These are phyloP conservation scores for Dipodomys spectabilis DNA, from an alignment of 2,113 vertebrate genomes.

Conservation along the genomic window DNA sequence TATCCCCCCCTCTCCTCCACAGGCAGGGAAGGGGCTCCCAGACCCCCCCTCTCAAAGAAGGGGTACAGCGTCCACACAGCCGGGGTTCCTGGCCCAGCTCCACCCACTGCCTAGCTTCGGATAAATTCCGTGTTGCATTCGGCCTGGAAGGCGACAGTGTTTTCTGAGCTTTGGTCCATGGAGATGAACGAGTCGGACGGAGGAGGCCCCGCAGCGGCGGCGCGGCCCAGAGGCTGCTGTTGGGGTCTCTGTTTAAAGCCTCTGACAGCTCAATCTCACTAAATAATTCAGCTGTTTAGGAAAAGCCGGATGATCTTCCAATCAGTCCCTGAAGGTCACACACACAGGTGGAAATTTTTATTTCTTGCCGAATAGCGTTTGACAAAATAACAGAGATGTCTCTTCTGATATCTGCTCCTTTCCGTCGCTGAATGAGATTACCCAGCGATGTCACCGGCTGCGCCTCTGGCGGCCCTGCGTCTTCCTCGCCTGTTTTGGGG, in stretches of 20 bases:
- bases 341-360: conserved; percentile 59
- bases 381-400: conserved; percentile 51
- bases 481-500: conserved; percentile 6
- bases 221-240: conserved; percentile 42
- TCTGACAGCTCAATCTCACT: conserved; percentile 68
- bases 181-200: conserved; percentile 66
- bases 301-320: conserved; percentile 73
- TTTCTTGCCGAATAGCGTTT: conserved; percentile 36
- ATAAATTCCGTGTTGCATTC: conserved; percentile 39
- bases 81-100: no score
- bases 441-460: background rate
- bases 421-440: conserved; percentile 70
- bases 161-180: conserved; percentile 61
- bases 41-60: background rate
- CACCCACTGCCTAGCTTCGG: background rate
- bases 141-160: conserved; percentile 29
- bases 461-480: conserved; percentile 41
- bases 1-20: no score
- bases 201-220: conserved; percentile 45
- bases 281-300: conserved; percentile 79
- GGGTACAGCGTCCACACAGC: background rate
- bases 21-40: no score
- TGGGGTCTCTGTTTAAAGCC: conserved; percentile 74
- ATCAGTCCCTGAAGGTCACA: conserved; percentile 75
- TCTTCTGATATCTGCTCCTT: background rate